Evolutionary conservation across 2,113 vertebrate species (phyloP).

Genomic region (Pungitius pungitius): DNA sequence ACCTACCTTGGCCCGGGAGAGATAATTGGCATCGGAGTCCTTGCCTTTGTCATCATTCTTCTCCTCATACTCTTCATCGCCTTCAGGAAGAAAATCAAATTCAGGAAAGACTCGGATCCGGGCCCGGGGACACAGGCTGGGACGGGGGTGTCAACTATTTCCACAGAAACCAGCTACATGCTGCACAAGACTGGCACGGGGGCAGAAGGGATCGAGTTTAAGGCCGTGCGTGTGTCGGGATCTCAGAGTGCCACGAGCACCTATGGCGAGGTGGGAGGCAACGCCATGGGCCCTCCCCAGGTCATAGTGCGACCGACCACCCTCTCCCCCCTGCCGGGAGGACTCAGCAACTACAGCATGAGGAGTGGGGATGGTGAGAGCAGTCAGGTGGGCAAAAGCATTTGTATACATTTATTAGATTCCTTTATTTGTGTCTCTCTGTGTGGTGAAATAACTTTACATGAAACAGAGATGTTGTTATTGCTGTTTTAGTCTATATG

Average conservation of each 20-base stretch:
- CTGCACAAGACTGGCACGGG: constrained; percentile 86
- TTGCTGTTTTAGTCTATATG: background rate
- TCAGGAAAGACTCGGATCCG: constrained; percentile 88
- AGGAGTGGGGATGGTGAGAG: constrained; percentile 53
- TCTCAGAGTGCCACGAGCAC: constrained; percentile 75
- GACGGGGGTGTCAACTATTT: constrained; percentile 65
- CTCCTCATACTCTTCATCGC: constrained; percentile 87
- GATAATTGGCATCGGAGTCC: constrained; percentile 91
- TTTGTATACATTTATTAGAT: background rate
- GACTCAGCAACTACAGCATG: constrained; percentile 27
- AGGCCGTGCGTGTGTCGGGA: constrained; percentile 78
- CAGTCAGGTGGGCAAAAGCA: constrained; percentile 55
- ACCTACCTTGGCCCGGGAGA: constrained; percentile 94
- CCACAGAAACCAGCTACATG: constrained; percentile 79
- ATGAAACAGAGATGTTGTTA: background rate
- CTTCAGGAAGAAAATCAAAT: constrained; percentile 90
- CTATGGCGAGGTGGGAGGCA: constrained; percentile 76
- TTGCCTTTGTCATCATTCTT: constrained; percentile 88
- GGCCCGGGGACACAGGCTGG: constrained; percentile 24
- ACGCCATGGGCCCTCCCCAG: constrained; percentile 86
- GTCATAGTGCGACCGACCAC: constrained; percentile 91
- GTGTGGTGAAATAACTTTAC: background rate
- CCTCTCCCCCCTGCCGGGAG: constrained; percentile 79
- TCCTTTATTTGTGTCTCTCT: background rate
- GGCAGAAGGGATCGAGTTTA: constrained; percentile 85